A percentile compares a stretch with the other conserved stretches of the same genome.
Conservation (phyloP, 2,888 invertebrate genomes). For the Eumerus sabulonum region DNA sequence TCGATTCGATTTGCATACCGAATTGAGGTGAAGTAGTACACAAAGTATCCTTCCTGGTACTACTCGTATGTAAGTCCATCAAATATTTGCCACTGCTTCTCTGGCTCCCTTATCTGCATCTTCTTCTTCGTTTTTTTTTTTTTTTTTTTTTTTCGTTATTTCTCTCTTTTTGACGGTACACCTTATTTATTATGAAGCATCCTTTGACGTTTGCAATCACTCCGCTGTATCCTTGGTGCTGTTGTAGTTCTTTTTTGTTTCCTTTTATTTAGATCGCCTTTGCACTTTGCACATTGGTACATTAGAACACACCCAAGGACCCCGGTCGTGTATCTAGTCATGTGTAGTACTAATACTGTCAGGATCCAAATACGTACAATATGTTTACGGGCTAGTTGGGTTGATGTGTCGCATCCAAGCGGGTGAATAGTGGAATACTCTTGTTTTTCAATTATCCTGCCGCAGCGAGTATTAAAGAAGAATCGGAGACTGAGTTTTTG, state of each 20-base stretch:
- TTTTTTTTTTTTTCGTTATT: not conserved
- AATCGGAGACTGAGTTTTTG: slow-evolving; percentile 14
- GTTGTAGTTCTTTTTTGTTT: slow-evolving; percentile 14
- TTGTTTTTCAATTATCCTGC: slow-evolving; percentile 61
- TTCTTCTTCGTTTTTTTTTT: slow-evolving; percentile 5
- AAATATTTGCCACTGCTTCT: slow-evolving; percentile 55
- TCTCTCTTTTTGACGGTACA: not conserved
- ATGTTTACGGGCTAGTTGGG: slow-evolving; percentile 44
- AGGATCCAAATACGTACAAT: slow-evolving; percentile 53
- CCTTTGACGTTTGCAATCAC: slow-evolving; percentile 66
- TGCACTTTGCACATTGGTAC: slow-evolving; percentile 57
- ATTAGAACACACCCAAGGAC: slow-evolving; percentile 28
- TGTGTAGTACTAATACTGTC: too few species aligned
- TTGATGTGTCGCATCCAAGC: slow-evolving; percentile 24
- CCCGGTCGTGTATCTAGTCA: not conserved
- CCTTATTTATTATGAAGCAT: slow-evolving; percentile 65
- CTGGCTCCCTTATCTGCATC: slow-evolving; percentile 17
- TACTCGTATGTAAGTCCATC: slow-evolving; percentile 61
- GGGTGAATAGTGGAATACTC: not conserved
- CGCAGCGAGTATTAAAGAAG: slow-evolving; percentile 48
- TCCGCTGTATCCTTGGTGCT: slow-evolving; percentile 18
- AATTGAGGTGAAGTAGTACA: slow-evolving; percentile 66
- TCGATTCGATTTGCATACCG: slow-evolving; percentile 67
- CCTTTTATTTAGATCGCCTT: slow-evolving; percentile 58
- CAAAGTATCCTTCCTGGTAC: slow-evolving; percentile 61